Conservation (phyloP, 2,797 vertebrate genomes). For the Hippopotamyrus pictus region DNA sequence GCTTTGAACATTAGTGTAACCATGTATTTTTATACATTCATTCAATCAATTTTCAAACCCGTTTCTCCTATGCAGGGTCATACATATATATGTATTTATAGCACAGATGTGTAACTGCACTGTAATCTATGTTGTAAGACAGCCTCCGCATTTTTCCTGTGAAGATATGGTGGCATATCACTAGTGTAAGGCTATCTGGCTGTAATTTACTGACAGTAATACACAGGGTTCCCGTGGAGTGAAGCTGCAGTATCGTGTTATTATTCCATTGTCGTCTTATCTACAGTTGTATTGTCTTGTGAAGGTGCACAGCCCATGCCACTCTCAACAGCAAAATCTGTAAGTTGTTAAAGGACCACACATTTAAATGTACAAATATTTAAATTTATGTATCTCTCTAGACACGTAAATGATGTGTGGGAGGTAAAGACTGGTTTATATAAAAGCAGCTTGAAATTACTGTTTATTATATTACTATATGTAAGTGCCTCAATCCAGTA, state of each 20-base stretch:
- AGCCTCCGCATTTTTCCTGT: not conserved
- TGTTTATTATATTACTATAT: not conserved
- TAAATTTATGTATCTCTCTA: not conserved
- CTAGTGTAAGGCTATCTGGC: not conserved
- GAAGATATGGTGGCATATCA: not conserved
- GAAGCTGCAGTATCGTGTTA: not conserved
- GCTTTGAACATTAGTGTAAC: not conserved
- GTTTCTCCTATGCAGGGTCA: not conserved
- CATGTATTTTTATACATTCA: not conserved
- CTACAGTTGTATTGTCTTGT: not conserved
- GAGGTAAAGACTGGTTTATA: not conserved
- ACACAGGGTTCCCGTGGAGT: not conserved
- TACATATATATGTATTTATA: not conserved
- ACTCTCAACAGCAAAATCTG: not conserved
- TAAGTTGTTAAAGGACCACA: not conserved
- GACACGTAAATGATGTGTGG: not conserved
- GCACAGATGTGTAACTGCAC: not conserved
- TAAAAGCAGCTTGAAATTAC: slow-evolving; percentile 10
- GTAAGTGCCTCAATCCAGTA: not conserved
- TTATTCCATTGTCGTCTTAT: not conserved
- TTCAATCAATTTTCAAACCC: not conserved
- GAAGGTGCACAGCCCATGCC: not conserved
- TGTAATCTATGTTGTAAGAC: not conserved
- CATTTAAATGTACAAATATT: not conserved
- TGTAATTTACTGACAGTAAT: not conserved